phyloP scores from a whole-genome alignment of 1,140 invertebrate species.

The Chelonus insularis region DNA sequence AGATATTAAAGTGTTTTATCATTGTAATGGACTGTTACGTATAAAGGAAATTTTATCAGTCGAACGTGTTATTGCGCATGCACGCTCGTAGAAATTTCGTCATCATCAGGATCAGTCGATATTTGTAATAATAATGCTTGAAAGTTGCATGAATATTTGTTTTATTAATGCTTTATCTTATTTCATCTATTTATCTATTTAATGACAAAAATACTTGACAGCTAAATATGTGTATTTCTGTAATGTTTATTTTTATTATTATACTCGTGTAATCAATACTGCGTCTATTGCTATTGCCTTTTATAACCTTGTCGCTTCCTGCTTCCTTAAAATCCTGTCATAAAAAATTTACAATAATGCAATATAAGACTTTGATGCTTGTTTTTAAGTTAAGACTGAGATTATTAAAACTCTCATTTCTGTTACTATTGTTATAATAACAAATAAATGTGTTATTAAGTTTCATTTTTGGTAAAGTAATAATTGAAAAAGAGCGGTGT shows the following conservation, averaged over 20 bases:
- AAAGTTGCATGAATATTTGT: conserved; percentile 81
- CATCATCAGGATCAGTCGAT: conserved; percentile 69
- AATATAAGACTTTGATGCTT: conserved; percentile 20
- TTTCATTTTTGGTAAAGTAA: too few species aligned
- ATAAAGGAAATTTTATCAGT: too few species aligned
- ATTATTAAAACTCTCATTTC: too few species aligned
- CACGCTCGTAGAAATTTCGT: conserved; percentile 58
- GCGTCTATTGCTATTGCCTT: conserved; percentile 32
- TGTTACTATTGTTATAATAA: too few species aligned
- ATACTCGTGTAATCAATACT: conserved; percentile 30
- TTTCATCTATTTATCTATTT: conserved; percentile 59
- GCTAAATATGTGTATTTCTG: conserved; percentile 31
- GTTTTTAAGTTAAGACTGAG: too few species aligned
- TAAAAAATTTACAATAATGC: background rate
- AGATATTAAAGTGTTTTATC: too few species aligned
- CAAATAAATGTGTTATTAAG: too few species aligned
- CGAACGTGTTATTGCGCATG: conserved; percentile 59
- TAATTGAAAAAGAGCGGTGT: too few species aligned
- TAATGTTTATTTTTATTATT: conserved; percentile 30
- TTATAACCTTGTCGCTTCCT: conserved; percentile 32
- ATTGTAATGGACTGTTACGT: too few species aligned
- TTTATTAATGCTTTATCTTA: conserved; percentile 78
- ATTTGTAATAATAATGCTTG: conserved; percentile 85
- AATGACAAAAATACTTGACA: conserved; percentile 24
- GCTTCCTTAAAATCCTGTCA: conserved; percentile 34